phyloP scores from a whole-genome alignment of 2,888 invertebrate species.

The Drosophila testacea region DNA sequence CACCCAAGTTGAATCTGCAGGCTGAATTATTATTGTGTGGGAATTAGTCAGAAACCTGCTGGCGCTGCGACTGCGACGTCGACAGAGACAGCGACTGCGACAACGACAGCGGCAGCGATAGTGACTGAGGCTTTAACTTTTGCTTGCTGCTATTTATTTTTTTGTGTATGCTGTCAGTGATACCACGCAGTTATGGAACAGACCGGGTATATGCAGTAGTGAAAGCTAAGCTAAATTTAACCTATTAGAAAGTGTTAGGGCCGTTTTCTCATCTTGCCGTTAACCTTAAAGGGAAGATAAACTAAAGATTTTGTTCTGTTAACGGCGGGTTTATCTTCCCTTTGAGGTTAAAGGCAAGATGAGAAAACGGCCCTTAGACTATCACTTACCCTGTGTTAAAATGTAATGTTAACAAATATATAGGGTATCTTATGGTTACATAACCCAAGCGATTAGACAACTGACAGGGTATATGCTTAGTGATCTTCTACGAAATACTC shows the following conservation, averaged over 20 bases:
- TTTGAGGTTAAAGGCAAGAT: too few relatives aligned
- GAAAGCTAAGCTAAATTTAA: too few relatives aligned
- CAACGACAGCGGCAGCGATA: not conserved
- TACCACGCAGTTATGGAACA: conserved; percentile 10
- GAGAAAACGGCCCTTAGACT: not conserved
- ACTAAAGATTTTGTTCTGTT: too few relatives aligned
- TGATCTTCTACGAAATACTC: too few relatives aligned
- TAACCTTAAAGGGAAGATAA: too few relatives aligned
- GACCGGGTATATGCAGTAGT: conserved; percentile 2
- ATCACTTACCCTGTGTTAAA: not conserved
- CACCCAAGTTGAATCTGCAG: conserved; percentile 43
- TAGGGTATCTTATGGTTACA: not conserved
- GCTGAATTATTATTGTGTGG: conserved; percentile 34
- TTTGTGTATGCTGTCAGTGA: conserved; percentile 2
- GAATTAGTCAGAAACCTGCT: conserved; percentile 81
- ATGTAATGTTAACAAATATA: not conserved
- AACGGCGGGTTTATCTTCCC: too few relatives aligned
- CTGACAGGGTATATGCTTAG: too few relatives aligned
- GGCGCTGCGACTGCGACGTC: conserved; percentile 18
- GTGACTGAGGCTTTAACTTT: conserved; percentile 17
- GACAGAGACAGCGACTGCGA: not conserved
- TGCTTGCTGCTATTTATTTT: conserved; percentile 11
- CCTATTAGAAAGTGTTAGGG: too few relatives aligned
- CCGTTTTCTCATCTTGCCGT: too few relatives aligned
- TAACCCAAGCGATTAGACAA: too few relatives aligned